These are phyloP conservation scores for Hippasteria phrygiana DNA, from an alignment of 53 echinoderm and acorn worm genomes.

Conservation along the genomic window DNA sequence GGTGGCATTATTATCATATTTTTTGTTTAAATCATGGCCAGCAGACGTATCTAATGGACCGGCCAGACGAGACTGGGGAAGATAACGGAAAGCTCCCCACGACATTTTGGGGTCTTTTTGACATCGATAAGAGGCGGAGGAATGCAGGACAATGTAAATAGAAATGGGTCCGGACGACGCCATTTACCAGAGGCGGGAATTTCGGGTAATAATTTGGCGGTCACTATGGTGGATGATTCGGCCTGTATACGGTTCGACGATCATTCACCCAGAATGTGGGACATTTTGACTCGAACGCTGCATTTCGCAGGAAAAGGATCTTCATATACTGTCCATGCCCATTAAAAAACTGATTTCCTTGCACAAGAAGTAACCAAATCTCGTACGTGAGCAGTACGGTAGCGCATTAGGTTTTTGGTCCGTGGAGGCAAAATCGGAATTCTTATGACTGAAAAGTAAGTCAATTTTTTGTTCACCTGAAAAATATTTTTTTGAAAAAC, in stretches of 20 bases:
- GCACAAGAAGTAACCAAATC: too few species aligned
- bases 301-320: too few species aligned
- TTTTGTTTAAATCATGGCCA: conserved; percentile 60
- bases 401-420: too few species aligned
- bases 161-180: conserved; percentile 24
- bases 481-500: too few species aligned
- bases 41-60: conserved; percentile 34
- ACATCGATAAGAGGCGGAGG: conserved; percentile 55
- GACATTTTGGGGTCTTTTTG: conserved; percentile 35
- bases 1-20: conserved; percentile 58
- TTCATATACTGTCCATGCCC: too few species aligned
- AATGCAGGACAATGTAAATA: conserved; percentile 55
- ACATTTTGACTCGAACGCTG: too few species aligned
- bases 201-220: conserved; percentile 13
- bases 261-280: too few species aligned
- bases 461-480: too few species aligned
- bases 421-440: too few species aligned
- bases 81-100: conserved; percentile 42
- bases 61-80: conserved; percentile 16
- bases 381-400: too few species aligned
- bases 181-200: background rate
- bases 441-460: too few species aligned
- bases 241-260: background rate
- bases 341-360: too few species aligned
- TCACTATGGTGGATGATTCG: background rate